Conservation (phyloP, 1,140 invertebrate species). For the Drosophila ercepeae region DNA sequence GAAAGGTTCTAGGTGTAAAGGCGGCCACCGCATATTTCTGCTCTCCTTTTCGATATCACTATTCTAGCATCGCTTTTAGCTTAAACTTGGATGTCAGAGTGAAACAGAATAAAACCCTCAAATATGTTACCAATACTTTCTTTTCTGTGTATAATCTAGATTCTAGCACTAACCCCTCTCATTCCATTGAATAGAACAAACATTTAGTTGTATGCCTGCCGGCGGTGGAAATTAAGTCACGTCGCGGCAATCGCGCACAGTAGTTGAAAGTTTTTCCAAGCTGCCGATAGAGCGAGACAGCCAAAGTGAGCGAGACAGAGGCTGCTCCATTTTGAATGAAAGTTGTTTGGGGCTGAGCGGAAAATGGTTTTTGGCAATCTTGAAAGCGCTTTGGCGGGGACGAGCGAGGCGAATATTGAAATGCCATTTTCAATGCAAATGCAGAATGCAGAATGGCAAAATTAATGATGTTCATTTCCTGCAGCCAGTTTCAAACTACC, state of each 20-base stretch:
- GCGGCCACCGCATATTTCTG: too few relatives aligned
- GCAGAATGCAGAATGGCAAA: conserved; percentile 76
- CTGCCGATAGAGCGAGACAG: background rate
- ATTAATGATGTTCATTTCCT: conserved; percentile 82
- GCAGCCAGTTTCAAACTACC: conserved; percentile 23
- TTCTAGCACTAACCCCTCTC: conserved; percentile 7
- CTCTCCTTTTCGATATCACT: too few relatives aligned
- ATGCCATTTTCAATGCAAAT: conserved; percentile 80
- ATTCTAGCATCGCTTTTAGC: too few relatives aligned
- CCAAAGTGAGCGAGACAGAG: background rate
- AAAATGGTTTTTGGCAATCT: conserved; percentile 60
- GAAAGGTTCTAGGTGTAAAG: too few relatives aligned
- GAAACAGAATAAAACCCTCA: too few relatives aligned
- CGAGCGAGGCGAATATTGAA: conserved; percentile 60
- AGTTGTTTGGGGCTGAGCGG: conserved; percentile 24
- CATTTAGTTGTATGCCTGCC: conserved; percentile 69
- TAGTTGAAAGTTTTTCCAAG: conserved; percentile 54
- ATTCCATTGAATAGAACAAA: conserved; percentile 51
- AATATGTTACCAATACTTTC: background rate
- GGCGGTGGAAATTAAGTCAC: conserved; percentile 80
- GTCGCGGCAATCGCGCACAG: conserved; percentile 79
- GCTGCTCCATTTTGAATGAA: conserved; percentile 6
- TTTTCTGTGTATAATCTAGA: conserved; percentile 3
- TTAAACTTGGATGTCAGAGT: too few relatives aligned
- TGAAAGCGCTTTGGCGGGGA: conserved; percentile 60